A percentile compares a stretch with the other conserved stretches of the same genome.
phyloP scores from a whole-genome alignment of 2,113 vertebrate species.

The Oryzias melastigma region DNA sequence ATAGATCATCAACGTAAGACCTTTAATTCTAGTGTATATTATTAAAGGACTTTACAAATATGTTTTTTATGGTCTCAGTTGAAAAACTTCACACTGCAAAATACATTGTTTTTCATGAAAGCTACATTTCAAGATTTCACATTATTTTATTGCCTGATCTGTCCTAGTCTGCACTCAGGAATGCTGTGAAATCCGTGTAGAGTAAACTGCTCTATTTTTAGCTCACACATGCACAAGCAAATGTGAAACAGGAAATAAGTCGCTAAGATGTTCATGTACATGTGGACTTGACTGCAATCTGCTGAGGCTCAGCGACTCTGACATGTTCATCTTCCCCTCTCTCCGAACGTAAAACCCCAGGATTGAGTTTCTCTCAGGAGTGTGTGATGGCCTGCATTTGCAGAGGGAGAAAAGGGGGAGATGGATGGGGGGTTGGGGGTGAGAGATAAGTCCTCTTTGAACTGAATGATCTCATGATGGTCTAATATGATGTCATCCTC shows the following conservation, averaged over 20 bases:
- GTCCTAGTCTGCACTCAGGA: neutral
- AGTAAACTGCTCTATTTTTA: slow-evolving; percentile 4
- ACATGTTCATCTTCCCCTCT: slow-evolving; percentile 43
- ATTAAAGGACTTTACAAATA: no score
- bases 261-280: slow-evolving; percentile 4
- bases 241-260: neutral
- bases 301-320: neutral
- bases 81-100: no score
- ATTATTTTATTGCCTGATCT: neutral
- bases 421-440: slow-evolving; percentile 25
- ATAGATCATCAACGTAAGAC: no score
- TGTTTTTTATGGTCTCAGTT: no score
- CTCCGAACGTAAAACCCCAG: slow-evolving; percentile 32
- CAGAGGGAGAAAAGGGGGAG: slow-evolving; percentile 1
- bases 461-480: slow-evolving; percentile 74
- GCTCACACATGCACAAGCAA: neutral
- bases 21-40: no score
- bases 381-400: slow-evolving; percentile 41
- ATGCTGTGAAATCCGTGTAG: slow-evolving; percentile 3
- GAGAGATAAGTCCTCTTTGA: slow-evolving; percentile 73
- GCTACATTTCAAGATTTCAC: neutral
- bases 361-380: slow-evolving; percentile 39
- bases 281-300: slow-evolving; percentile 1
- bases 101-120: neutral
- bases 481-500: slow-evolving; percentile 75